phyloP scores from a whole-genome alignment of 2,888 invertebrate species.

The Eumacrocentrus americanus region DNA sequence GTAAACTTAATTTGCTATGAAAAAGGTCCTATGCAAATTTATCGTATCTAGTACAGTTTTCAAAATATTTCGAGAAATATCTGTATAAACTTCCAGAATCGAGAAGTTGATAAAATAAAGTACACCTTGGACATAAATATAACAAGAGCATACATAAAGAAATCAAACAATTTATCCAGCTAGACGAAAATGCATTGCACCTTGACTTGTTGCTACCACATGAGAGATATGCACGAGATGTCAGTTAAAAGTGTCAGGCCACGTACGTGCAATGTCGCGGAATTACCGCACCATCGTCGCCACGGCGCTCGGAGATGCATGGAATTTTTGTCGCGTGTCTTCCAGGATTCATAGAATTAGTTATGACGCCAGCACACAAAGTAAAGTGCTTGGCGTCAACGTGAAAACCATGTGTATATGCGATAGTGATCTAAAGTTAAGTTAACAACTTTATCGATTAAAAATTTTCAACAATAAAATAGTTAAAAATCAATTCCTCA shows the following conservation, averaged over 20 bases:
- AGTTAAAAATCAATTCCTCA: too few relatives aligned
- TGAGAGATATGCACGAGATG: not conserved
- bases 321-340: conserved; percentile 33
- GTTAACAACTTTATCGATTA: too few relatives aligned
- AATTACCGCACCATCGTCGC: not conserved
- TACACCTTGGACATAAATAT: not conserved
- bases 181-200: not conserved
- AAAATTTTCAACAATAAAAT: too few relatives aligned
- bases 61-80: too few relatives aligned
- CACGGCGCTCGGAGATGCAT: conserved; percentile 28
- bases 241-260: conserved; percentile 14
- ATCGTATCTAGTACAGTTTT: too few relatives aligned
- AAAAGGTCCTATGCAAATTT: too few relatives aligned
- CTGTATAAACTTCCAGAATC: too few relatives aligned
- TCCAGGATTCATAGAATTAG: conserved; percentile 31
- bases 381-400: conserved; percentile 8
- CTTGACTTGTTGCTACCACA: conserved; percentile 9
- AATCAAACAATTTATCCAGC: not conserved
- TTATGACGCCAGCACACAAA: conserved; percentile 19
- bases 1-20: too few relatives aligned
- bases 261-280: conserved; percentile 9
- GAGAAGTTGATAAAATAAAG: too few relatives aligned
- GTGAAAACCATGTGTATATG: too few relatives aligned
- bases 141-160: not conserved
- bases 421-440: too few relatives aligned